Conservation (phyloP, 2,113 vertebrate genomes). For the Aphelocoma coerulescens region DNA sequence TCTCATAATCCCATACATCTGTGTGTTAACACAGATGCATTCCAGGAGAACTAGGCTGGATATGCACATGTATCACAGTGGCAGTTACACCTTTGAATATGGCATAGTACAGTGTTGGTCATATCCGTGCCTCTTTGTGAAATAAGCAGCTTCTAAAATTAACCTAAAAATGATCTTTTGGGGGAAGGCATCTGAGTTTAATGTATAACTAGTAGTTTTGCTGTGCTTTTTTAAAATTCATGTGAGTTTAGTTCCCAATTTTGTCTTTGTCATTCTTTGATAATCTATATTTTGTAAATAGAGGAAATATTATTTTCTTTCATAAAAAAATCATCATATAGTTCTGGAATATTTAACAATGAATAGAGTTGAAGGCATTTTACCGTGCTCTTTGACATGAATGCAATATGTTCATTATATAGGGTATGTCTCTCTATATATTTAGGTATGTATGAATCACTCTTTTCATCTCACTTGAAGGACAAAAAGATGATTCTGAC, state of each 20-base stretch:
- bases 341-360: background rate
- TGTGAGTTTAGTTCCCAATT: background rate
- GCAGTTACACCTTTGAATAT: background rate
- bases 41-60: background rate
- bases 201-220: background rate
- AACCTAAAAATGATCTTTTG: background rate
- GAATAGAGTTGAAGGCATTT: background rate
- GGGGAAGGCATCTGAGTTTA: background rate
- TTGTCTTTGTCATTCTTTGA: background rate
- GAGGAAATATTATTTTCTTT: background rate
- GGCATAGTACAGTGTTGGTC: background rate
- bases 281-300: background rate
- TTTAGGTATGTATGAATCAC: background rate
- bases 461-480: background rate
- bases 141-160: background rate
- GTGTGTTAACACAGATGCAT: background rate
- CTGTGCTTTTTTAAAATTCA: accelerated
- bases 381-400: background rate
- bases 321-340: background rate
- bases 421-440: background rate
- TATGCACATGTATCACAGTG: background rate
- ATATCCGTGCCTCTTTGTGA: background rate
- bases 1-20: background rate
- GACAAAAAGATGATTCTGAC: background rate
- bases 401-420: background rate